Evolutionary conservation across 2,797 vertebrate genomes (phyloP).

Genomic region (Enteromius treurensis): DNA sequence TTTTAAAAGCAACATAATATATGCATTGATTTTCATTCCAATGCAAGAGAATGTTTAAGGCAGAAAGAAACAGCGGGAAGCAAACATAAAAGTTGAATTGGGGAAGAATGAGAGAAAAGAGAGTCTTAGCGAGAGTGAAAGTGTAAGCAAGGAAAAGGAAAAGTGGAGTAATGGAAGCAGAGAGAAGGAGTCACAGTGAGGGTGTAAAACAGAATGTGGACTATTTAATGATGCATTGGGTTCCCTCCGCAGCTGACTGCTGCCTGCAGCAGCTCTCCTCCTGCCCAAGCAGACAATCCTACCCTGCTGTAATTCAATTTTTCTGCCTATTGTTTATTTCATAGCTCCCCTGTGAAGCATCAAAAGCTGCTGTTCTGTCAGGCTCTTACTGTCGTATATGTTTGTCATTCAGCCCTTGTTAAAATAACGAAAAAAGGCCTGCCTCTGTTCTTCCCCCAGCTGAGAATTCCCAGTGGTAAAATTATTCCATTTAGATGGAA

Average conservation of each 20-base stretch:
- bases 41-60: not conserved
- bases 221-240: slow-evolving; percentile 77
- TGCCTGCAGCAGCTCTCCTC: slow-evolving; percentile 64
- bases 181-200: slow-evolving; percentile 61
- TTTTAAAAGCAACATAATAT: not conserved
- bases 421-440: slow-evolving; percentile 83
- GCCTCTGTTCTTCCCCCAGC: slow-evolving; percentile 80
- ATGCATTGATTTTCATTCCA: not conserved
- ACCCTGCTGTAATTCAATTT: slow-evolving; percentile 90
- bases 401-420: slow-evolving; percentile 98
- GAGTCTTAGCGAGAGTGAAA: slow-evolving; percentile 19
- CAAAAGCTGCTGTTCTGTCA: slow-evolving; percentile 93
- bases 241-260: slow-evolving; percentile 69
- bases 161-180: slow-evolving; percentile 12
- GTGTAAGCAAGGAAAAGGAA: slow-evolving; percentile 32
- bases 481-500: slow-evolving; percentile 96
- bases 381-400: slow-evolving; percentile 92
- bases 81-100: slow-evolving; percentile 43
- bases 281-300: slow-evolving; percentile 69
- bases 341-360: slow-evolving; percentile 96
- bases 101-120: slow-evolving; percentile 40
- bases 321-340: slow-evolving; percentile 95
- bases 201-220: slow-evolving; percentile 65
- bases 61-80: slow-evolving; percentile 24
- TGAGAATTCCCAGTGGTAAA: slow-evolving; percentile 93